Percentiles rank a stretch among this genome's conserved stretches.
Conservation (phyloP, 2,113 vertebrate species). For the Ia io region DNA sequence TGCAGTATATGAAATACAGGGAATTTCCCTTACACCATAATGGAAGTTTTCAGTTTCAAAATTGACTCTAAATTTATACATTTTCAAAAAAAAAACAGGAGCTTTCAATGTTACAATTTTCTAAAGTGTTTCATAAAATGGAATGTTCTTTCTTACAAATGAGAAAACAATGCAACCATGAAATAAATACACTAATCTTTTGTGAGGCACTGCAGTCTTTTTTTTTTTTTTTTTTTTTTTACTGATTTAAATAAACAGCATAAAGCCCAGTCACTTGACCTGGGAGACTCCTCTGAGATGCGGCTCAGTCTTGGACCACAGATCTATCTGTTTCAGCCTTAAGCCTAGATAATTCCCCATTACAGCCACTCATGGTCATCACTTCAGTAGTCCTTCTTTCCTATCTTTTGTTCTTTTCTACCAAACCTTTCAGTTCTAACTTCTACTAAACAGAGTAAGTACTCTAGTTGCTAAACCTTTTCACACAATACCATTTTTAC, state of each 20-base stretch:
- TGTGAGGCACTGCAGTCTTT: neutral
- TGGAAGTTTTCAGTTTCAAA: neutral
- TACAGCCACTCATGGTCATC: neutral
- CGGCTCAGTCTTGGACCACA: neutral
- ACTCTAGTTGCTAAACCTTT: neutral
- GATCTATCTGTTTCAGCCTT: neutral
- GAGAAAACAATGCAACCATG: neutral
- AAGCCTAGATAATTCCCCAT: neutral
- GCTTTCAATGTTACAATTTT: neutral
- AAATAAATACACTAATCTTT: neutral
- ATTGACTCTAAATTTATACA: neutral
- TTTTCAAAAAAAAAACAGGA: constrained; percentile 14
- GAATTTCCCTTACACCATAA: neutral
- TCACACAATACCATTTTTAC: neutral
- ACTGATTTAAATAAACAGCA: neutral
- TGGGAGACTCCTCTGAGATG: neutral
- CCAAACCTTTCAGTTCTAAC: neutral
- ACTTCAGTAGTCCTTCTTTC: neutral
- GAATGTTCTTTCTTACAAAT: neutral
- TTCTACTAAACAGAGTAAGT: neutral
- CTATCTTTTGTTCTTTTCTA: neutral
- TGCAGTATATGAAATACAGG: neutral
- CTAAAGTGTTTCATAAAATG: neutral
- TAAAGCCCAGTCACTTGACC: neutral
- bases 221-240: neutral